Evolutionary conservation across 1,140 invertebrate species (phyloP), one percentile per base, ranked within the genome.

Genomic region (Rhyzopertha dominica): DNA sequence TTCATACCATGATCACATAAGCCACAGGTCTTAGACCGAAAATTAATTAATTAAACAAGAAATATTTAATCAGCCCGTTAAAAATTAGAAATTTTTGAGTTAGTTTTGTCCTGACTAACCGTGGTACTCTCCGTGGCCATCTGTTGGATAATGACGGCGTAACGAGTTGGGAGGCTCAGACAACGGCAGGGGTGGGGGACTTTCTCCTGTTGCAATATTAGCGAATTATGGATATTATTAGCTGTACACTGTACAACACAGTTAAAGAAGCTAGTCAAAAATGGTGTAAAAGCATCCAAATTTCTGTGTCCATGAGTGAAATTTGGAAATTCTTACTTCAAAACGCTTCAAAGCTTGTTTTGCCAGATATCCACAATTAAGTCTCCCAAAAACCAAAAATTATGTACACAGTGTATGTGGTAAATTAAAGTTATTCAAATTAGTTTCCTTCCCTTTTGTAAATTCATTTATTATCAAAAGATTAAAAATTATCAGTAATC

Each of bases 121-220:
- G 37, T 55, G 49, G 37, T 36, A 47, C 8, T 49, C 45, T 44
- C 41, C 44, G 34, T 44, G 38, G 38, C 35, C 40, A 40, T 52
- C 49, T 35, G 48, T 38, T 3, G 49, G 41, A 23, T 45, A 35
- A 40, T 51, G 43, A 20, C 49, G 41, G 17, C 45, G 37, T n/a
- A 38, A 22, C 23, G 23, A 30, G 22, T 53, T 49, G 25, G 63
- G 61, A 30, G 61, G 61, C 30, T 63, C 58, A 14, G 49, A 61
- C 48, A 58, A 53, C 39, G 63, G 63, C 47, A 65, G 52, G 23
- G 63, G 63, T 31, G 63, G 63, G 51, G 61, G 60, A 58, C 56
- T 63, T 48, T 63, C 63, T 48, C 56, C 58, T 58, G n/a, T n/a
- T n/a, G n/a, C n/a, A n/a, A n/a, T n/a, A n/a, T n/a, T n/a, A n/a